These are phyloP conservation scores for Catagonus wagneri DNA, from an alignment of 2,113 vertebrate species.

Conservation along the genomic window DNA sequence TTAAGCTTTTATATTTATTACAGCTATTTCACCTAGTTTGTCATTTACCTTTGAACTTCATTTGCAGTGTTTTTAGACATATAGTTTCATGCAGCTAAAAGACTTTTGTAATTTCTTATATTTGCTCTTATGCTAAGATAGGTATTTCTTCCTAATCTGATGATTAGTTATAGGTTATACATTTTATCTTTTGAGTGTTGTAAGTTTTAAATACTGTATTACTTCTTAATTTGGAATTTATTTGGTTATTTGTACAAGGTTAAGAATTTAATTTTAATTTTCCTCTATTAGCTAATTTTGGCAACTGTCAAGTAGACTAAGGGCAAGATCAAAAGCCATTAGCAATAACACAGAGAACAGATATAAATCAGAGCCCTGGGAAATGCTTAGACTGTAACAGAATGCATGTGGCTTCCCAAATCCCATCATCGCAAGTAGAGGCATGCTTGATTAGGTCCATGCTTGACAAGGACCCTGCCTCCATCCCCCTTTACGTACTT, in stretches of 20 bases:
- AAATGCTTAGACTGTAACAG: background rate
- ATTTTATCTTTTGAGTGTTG: conserved; percentile 55
- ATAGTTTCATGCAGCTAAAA: background rate
- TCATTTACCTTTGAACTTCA: conserved; percentile 51
- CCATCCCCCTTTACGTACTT: background rate
- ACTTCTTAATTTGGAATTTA: background rate
- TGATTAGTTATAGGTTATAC: background rate
- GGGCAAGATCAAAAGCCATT: background rate
- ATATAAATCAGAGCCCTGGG: background rate
- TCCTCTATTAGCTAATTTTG: background rate
- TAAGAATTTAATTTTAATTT: conserved; percentile 33
- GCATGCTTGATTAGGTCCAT: background rate
- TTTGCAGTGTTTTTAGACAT: background rate
- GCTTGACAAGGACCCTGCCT: background rate
- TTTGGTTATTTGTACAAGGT: background rate
- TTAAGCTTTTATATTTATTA: background rate
- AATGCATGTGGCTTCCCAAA: background rate
- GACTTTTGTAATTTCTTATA: conserved; percentile 30
- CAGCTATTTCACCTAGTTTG: background rate
- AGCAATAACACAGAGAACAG: background rate
- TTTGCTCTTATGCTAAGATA: conserved; percentile 5
- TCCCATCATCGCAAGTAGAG: background rate
- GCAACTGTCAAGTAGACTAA: background rate
- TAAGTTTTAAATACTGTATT: conserved; percentile 6
- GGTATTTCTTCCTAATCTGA: conserved; percentile 7